Conservation (phyloP, 2,888 invertebrate species). For the Atethmia centrago region DNA sequence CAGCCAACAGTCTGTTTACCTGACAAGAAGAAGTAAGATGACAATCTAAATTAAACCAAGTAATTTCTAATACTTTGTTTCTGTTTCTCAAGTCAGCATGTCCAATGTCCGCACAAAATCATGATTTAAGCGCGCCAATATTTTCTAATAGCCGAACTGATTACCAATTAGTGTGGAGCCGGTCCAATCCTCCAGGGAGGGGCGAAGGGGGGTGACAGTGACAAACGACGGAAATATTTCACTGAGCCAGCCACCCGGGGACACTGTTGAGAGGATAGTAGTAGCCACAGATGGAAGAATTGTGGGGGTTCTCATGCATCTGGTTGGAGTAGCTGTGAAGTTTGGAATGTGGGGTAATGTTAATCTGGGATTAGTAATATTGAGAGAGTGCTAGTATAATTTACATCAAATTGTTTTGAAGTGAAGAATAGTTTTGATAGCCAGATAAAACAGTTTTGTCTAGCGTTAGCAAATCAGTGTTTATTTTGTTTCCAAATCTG, state of each 20-base stretch:
- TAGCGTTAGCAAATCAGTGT: not conserved
- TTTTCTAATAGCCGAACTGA: conserved; percentile 69
- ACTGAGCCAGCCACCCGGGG: conserved; percentile 63
- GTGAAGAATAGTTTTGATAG: not conserved
- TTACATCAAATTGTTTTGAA: not conserved
- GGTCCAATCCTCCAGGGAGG: conserved; percentile 50
- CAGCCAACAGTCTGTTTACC: too few relatives aligned
- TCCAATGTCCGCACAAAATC: conserved; percentile 43
- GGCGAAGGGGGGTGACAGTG: conserved; percentile 64
- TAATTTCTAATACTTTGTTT: conserved; percentile 16
- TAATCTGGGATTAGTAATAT: not conserved
- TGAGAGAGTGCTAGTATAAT: not conserved
- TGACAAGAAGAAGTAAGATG: too few relatives aligned
- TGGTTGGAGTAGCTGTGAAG: conserved; percentile 3
- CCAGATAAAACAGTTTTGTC: not conserved
- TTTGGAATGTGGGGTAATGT: conserved; percentile 7
- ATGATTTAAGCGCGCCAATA: conserved; percentile 65
- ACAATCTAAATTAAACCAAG: not conserved
- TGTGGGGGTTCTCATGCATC: conserved; percentile 20
- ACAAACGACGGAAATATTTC: conserved; percentile 74
- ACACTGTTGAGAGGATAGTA: conserved; percentile 56
- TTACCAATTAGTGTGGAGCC: conserved; percentile 67
- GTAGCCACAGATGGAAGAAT: conserved; percentile 51
- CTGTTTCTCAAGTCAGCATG: conserved; percentile 24
- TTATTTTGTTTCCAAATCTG: not conserved